phyloP scores from a whole-genome alignment of 2,888 invertebrate species.

The Trilocha varians region DNA sequence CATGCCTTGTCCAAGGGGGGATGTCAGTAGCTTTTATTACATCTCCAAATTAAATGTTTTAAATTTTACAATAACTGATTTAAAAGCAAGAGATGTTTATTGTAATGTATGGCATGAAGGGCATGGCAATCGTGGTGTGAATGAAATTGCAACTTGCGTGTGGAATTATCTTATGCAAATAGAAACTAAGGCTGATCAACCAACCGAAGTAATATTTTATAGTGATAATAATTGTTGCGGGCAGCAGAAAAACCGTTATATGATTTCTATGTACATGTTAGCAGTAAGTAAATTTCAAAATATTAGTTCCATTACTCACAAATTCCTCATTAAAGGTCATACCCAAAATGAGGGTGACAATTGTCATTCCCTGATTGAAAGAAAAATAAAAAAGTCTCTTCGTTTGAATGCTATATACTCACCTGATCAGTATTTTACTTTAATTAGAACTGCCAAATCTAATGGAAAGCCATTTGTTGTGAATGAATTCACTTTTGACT shows the following conservation, averaged over 20 bases:
- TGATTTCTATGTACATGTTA: too few species aligned
- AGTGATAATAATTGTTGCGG: too few species aligned
- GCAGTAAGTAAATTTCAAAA: neutral
- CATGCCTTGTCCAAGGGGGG: constrained; percentile 7
- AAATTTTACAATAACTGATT: constrained; percentile 8
- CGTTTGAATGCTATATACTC: constrained; percentile 3
- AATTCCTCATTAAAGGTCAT: constrained; percentile 6
- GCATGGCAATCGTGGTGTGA: too few species aligned
- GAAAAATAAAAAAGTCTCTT: constrained; percentile 5
- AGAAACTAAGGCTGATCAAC: too few species aligned
- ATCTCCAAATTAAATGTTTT: constrained; percentile 9
- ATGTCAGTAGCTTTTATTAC: constrained; percentile 5
- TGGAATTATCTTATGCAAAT: too few species aligned
- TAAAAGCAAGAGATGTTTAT: constrained; percentile 5
- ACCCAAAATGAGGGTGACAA: constrained; percentile 8
- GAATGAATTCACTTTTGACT: neutral
- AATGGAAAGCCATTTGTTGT: constrained; percentile 4
- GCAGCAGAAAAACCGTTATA: too few species aligned
- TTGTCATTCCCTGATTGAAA: constrained; percentile 7
- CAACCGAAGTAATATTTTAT: too few species aligned
- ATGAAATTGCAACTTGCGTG: neutral
- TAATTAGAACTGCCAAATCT: constrained; percentile 6
- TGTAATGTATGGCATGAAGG: neutral
- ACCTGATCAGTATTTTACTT: constrained; percentile 6
- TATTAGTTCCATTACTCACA: constrained; percentile 6